Base-by-base conservation (phyloP, 2,113 vertebrate genomes). In the Ptilorrhoa leucosticta region DNA sequence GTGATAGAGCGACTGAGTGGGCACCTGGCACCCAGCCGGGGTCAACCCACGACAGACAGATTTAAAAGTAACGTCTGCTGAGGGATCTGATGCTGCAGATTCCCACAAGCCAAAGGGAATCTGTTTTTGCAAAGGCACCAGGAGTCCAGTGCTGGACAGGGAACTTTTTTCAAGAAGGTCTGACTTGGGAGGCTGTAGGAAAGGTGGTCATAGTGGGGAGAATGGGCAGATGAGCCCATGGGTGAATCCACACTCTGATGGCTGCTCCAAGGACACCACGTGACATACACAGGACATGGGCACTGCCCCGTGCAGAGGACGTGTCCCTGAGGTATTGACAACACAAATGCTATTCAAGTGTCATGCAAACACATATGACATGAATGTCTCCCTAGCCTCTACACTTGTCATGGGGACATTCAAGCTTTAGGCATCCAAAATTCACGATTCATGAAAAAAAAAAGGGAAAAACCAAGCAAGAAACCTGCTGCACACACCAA, bases 271-370 rank as follows among this genome's bases (percentile, higher is more conserved):
- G 30, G 40, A 35, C 47, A 56, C 8, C 10, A 15, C 11, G 18
- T 60, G 39, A 39, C 35, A 64, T 8, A 5, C 3, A 1, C 6
- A 27, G 57, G 64, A 45, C 40, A 37, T 0, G 0, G 22, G 26
- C 28, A 15, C 53, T 57, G 44, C 22, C 23, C 21, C 0, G 0
- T 19, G 30, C 19, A 28, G 18, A 30, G 42, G 18, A 77, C 0
- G 0, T 22, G 15, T 48, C n/a, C 65, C 60, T 53, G n/a, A 58
- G 18, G 10, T n/a, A 40, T n/a, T 47, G 72, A 45, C 27, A 68
- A 11, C 15, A 79, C 9, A 69, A 48, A 63, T 0, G 0, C 77
- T 58, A 19, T 24, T 48, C 12, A 31, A 20, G 9, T 39, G 21
- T 27, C 54, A 35, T 20, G 27, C 47, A 57, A 78, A 63, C 15